Base-by-base conservation (phyloP, 2,888 invertebrate genomes). In the Reticulitermes lucifugus region DNA sequence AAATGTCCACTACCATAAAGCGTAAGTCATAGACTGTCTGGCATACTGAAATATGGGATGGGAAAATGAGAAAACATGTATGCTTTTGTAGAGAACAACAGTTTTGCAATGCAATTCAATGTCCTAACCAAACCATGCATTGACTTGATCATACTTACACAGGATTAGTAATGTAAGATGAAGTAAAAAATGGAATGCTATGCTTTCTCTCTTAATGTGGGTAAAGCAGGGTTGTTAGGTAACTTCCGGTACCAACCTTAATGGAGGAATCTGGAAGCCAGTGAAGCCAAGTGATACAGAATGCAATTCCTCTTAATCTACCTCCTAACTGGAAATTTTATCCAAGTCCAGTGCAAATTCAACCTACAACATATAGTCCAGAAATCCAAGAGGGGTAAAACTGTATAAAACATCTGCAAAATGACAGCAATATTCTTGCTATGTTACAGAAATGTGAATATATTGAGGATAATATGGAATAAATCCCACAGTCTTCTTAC, bases 221-320 rank as follows among this genome's bases (percentile, higher is more conserved):
- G n/a, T 60, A 60, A 60, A 60, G n/a, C 60, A 22, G 60, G 60
- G 60, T n/a, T 60, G 35, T 71, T 25, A 71, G n/a, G 71, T 71
- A 18, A 71, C 71, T 71, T 71, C 71, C n/a, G 35, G 29, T 18
- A 71, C 71, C 25, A 71, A 71, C 71, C n/a, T 71, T 71, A 71
- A 25, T 71, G 71, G 71, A n/a, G 25, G 14, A 71, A 71, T 71
- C 71, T 71, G 71, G 29, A 71, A 71, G 35, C 18, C 35, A 71
- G n/a, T 71, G 71, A 71, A 71, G 71, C 9, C 25, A 29, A 25
- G 71, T 71, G 71, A 71, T 29, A 71, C 25, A 35, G n/a, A 29
- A 71, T n/a, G 25, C 14, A 65, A 65, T 65, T 22, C 65, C 25
- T 14, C 65, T 65, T 25, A 18, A 25, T 65, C 22, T 25, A 65